A percentile compares a stretch with the other conserved stretches of the same genome.
Conservation (phyloP, 2,888 invertebrate genomes). For the Hyposoter didymator region DNA sequence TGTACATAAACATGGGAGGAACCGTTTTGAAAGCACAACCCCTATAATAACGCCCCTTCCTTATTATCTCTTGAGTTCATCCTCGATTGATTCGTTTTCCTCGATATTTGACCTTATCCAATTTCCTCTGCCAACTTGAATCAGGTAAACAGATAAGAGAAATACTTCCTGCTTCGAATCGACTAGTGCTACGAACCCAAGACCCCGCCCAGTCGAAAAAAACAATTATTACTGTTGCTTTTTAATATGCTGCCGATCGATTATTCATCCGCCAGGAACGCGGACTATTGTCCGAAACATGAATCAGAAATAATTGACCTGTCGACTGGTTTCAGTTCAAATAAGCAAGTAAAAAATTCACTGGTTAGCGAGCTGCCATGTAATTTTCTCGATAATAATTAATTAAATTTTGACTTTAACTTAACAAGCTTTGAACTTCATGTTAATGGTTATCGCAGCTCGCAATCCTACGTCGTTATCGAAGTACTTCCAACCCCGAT, state of each 20-base stretch:
- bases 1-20: conserved; percentile 23
- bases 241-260: neutral
- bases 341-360: conserved; percentile 17
- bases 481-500: conserved; percentile 20
- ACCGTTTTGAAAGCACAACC: conserved; percentile 51
- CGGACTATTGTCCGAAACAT: neutral
- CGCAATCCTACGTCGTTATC: conserved; percentile 4
- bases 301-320: neutral
- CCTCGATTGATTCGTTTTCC: conserved; percentile 37
- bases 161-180: neutral
- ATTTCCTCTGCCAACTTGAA: neutral
- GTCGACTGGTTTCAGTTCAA: neutral
- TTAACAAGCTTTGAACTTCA: neutral
- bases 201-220: neutral
- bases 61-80: conserved; percentile 26
- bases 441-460: neutral
- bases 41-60: conserved; percentile 53
- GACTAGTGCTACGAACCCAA: neutral
- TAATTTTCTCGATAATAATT: conserved; percentile 53
- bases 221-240: neutral
- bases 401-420: conserved; percentile 7
- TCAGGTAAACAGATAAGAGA: neutral
- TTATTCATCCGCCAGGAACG: neutral
- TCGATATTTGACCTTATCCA: neutral
- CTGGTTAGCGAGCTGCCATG: conserved; percentile 25